Evolutionary conservation across 2,888 invertebrate species (phyloP), one percentile per base, ranked within the genome.

Genomic region (Caenorhabditis sp.): DNA sequence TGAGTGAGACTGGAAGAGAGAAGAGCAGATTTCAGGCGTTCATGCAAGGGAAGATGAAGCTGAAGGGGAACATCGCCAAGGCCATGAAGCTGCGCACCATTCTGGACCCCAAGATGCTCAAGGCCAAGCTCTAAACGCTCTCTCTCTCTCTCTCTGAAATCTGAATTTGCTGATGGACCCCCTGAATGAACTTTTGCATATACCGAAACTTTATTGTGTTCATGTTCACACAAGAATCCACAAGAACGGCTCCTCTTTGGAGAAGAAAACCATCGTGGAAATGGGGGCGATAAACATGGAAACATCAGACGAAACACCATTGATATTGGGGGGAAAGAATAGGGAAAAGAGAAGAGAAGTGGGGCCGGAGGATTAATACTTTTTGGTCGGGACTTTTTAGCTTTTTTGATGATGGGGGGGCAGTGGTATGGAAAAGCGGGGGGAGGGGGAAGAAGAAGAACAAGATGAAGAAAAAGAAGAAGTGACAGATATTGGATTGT

Each of bases 1-100:
- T n/a, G n/a, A n/a, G n/a, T n/a, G n/a, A n/a, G n/a, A n/a, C n/a
- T n/a, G n/a, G n/a, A n/a, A n/a, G n/a, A n/a, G n/a, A n/a, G n/a
- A n/a, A n/a, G n/a, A n/a, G n/a, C n/a, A n/a, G n/a, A n/a, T n/a
- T n/a, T n/a, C 85, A 90, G 91, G 91, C 91, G 11, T 91, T 91
- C 86, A 91, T 91, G 89, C 90, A 96, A 90, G 97, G 97, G 15
- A 97, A 97, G 90, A 88, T 92, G 81, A 97, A 96, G 91, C 93
- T 98, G 73, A 94, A 95, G 89, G 97, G 97, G 32, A 97, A 97
- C 89, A 95, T 97, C 94, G 96, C 95, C 0, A 91, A 96, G 45
- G 97, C 97, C 1, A 94, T 97, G 94, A 97, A 96, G 90, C 91
- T 98, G 70, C 93, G 94, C 20, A 94, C 95, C 81, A 90, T 96